phyloP scores from a whole-genome alignment of 2,797 vertebrate species.

The Centropyge bicolor region DNA sequence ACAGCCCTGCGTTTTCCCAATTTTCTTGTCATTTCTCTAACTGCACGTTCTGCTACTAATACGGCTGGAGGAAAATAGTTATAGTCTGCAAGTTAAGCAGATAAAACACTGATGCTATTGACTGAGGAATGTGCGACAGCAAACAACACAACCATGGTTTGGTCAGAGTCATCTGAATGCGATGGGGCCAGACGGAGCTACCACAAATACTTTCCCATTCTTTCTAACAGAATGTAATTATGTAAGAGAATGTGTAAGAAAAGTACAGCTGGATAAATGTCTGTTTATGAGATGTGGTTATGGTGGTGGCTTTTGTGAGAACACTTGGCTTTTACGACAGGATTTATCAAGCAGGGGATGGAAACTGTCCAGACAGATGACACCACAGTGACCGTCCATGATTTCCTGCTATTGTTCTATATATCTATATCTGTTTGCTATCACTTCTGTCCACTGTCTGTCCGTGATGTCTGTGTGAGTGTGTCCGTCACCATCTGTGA shows the following conservation, averaged over 20 bases:
- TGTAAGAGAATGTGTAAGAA: constrained; percentile 1
- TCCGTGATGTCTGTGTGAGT: constrained; percentile 36
- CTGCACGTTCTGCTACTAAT: constrained; percentile 1
- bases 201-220: constrained; percentile 59
- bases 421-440: constrained; percentile 64
- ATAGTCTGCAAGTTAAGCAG: constrained; percentile 44
- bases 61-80: constrained; percentile 29
- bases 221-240: constrained; percentile 34
- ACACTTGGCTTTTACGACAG: constrained; percentile 50
- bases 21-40: not conserved
- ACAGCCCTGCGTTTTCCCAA: not conserved
- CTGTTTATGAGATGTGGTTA: constrained; percentile 27
- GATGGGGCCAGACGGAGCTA: constrained; percentile 25
- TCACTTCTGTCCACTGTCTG: constrained; percentile 60
- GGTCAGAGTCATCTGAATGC: constrained; percentile 65
- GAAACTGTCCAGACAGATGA: constrained; percentile 78
- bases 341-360: constrained; percentile 74
- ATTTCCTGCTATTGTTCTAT: constrained; percentile 84
- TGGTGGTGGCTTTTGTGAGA: constrained; percentile 53
- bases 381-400: constrained; percentile 64
- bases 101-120: constrained; percentile 64
- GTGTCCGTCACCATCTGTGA: constrained; percentile 13
- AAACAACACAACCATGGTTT: constrained; percentile 51
- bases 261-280: constrained; percentile 26
- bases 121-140: constrained; percentile 65